Evolutionary conservation across 2,888 invertebrate species (phyloP).

Genomic region (Diarsia dahlii): DNA sequence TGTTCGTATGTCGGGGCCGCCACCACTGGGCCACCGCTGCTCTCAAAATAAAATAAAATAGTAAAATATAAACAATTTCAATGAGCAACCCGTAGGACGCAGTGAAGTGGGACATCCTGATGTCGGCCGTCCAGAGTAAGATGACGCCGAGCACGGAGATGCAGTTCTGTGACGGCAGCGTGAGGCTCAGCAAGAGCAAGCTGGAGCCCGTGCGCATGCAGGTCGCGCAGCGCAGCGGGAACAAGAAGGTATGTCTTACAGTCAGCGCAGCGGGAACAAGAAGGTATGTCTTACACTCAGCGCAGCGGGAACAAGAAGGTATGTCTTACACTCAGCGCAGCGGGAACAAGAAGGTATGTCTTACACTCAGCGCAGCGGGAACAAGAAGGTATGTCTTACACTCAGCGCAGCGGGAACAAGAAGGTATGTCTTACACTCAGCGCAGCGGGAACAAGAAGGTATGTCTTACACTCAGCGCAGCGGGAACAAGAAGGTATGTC

Average conservation of each 20-base stretch:
- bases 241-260: slow-evolving; percentile 98
- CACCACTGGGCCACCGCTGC: too few species aligned
- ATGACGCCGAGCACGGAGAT: slow-evolving; percentile 94
- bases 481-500: slow-evolving; percentile 97
- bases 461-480: slow-evolving; percentile 92
- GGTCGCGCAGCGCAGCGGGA: slow-evolving; percentile 94
- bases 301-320: too few species aligned
- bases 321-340: slow-evolving; percentile 92
- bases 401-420: slow-evolving; percentile 96
- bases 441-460: too few species aligned
- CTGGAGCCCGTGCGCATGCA: slow-evolving; percentile 95
- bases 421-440: too few species aligned
- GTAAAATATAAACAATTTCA: neutral
- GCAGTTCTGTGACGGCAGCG: slow-evolving; percentile 88
- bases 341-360: slow-evolving; percentile 97
- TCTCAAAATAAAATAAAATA: too few species aligned
- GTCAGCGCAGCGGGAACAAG: too few species aligned
- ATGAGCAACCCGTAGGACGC: slow-evolving; percentile 75
- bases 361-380: too few species aligned
- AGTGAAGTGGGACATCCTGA: slow-evolving; percentile 94
- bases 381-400: too few species aligned
- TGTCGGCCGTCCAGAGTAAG: slow-evolving; percentile 91
- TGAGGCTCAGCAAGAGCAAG: slow-evolving; percentile 91
- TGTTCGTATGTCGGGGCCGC: too few species aligned
- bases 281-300: too few species aligned